phyloP scores from a whole-genome alignment of 2,888 invertebrate genomes.

The Caenorhabditis afra region DNA sequence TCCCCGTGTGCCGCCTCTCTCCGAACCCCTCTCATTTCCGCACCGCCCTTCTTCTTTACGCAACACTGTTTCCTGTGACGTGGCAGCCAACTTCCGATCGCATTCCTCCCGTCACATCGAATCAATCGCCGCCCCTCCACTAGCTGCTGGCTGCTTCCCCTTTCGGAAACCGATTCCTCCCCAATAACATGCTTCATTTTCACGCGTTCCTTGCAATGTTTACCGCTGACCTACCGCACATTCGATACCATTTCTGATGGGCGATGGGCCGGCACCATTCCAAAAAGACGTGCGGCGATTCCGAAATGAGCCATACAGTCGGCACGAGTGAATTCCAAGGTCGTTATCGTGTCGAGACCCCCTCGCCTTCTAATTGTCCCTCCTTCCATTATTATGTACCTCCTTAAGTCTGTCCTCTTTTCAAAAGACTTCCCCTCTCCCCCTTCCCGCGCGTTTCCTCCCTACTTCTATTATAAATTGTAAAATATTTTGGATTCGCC shows the following conservation, averaged over 20 bases:
- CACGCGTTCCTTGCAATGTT: slow-evolving; percentile 33
- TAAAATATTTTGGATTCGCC: slow-evolving; percentile 30
- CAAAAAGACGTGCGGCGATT: slow-evolving; percentile 35
- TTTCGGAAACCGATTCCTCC: slow-evolving; percentile 40
- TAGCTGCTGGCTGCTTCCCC: slow-evolving; percentile 29
- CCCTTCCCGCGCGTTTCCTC: not conserved
- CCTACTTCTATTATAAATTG: slow-evolving; percentile 30
- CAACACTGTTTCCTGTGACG: slow-evolving; percentile 28
- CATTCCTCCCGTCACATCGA: slow-evolving; percentile 43
- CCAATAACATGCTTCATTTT: slow-evolving; percentile 54
- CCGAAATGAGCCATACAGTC: slow-evolving; percentile 52
- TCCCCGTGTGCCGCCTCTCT: slow-evolving; percentile 33
- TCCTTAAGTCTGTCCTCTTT: slow-evolving; percentile 57
- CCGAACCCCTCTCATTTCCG: slow-evolving; percentile 48
- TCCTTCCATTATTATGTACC: slow-evolving; percentile 51
- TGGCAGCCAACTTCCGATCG: slow-evolving; percentile 25
- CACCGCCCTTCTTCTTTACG: slow-evolving; percentile 35
- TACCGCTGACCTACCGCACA: slow-evolving; percentile 57
- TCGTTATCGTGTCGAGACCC: slow-evolving; percentile 56
- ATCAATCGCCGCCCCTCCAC: slow-evolving; percentile 42
- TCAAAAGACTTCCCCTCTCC: slow-evolving; percentile 47
- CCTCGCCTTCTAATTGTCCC: slow-evolving; percentile 34
- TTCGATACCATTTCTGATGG: slow-evolving; percentile 13
- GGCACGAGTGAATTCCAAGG: slow-evolving; percentile 16
- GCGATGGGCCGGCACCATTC: slow-evolving; percentile 29